Percentiles rank a stretch among this genome's conserved stretches.
phyloP scores from a whole-genome alignment of 2,113 vertebrate species.

The Beaufortia kweichowensis region DNA sequence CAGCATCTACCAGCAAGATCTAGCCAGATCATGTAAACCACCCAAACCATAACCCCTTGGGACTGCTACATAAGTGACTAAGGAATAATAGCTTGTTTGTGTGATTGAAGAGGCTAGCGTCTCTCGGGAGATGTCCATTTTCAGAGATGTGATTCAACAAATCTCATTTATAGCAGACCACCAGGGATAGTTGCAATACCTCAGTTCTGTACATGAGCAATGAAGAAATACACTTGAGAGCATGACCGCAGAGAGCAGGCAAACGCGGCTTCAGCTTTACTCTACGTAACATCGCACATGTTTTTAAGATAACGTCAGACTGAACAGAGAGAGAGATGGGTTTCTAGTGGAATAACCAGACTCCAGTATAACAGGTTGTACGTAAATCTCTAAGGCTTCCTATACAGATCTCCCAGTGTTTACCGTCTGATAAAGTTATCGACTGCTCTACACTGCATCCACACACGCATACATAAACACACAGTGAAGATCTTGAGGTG shows the following conservation, averaged over 20 bases:
- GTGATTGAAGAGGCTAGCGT: background rate
- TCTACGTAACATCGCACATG: slow-evolving; percentile 3
- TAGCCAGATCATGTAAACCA: too few species aligned
- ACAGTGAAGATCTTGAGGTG: slow-evolving; percentile 53
- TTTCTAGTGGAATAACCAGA: slow-evolving; percentile 27
- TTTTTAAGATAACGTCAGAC: background rate
- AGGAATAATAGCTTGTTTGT: slow-evolving; percentile 33
- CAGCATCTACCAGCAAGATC: too few species aligned
- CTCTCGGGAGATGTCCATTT: slow-evolving; percentile 37
- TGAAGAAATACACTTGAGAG: slow-evolving; percentile 40
- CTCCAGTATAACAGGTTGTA: slow-evolving; percentile 19
- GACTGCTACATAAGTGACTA: background rate
- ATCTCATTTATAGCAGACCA: slow-evolving; percentile 49
- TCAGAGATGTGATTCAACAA: slow-evolving; percentile 58
- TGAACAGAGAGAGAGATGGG: background rate
- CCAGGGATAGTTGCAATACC: slow-evolving; percentile 26
- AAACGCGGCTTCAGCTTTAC: slow-evolving; percentile 39
- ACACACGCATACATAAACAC: slow-evolving; percentile 49
- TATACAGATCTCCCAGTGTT: slow-evolving; percentile 8
- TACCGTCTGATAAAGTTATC: slow-evolving; percentile 32
- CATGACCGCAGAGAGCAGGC: slow-evolving; percentile 40
- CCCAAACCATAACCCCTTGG: background rate
- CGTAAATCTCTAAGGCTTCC: slow-evolving; percentile 4
- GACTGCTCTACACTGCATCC: slow-evolving; percentile 61
- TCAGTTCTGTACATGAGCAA: slow-evolving; percentile 43